A percentile compares a stretch with the other conserved stretches of the same genome.
Conservation (phyloP, 2,797 vertebrate genomes). For the Karalla daura region DNA sequence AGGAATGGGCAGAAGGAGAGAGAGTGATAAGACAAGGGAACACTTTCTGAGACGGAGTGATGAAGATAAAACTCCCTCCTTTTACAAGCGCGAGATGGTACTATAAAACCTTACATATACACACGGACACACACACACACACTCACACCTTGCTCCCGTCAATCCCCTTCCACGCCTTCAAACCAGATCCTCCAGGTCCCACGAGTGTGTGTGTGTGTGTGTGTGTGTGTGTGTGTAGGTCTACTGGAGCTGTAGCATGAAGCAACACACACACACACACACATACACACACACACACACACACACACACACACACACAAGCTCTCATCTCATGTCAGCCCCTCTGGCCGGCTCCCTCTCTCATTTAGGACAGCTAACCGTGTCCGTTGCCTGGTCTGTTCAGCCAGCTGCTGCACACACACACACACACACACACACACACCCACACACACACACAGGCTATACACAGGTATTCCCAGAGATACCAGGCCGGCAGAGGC, state of each 20-base stretch:
- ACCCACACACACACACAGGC: too few species aligned
- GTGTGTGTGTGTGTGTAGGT: conserved; percentile 1
- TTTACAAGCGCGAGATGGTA: conserved; percentile 34
- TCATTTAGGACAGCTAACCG: conserved; percentile 2
- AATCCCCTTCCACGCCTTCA: neutral
- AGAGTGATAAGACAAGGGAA: neutral
- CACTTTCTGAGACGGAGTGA: conserved; percentile 8
- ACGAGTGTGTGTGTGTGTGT: conserved; percentile 1
- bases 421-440: neutral
- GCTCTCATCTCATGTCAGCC: neutral
- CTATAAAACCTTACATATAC: conserved; percentile 32
- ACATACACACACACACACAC: conserved; percentile 12
- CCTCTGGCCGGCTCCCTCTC: conserved; percentile 1
- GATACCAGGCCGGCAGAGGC: neutral
- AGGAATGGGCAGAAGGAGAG: neutral
- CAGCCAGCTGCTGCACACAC: neutral
- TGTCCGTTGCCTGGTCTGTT: conserved; percentile 8
- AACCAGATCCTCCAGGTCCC: neutral
- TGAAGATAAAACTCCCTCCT: conserved; percentile 30
- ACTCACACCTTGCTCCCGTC: neutral
- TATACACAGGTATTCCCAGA: neutral
- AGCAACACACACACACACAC: conserved; percentile 13
- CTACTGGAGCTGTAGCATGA: conserved; percentile 1
- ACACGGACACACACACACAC: neutral
- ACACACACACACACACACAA: conserved; percentile 2